Conservation (phyloP, 92 coral and sea anemone species). For the Zoanthus sansibaricus region DNA sequence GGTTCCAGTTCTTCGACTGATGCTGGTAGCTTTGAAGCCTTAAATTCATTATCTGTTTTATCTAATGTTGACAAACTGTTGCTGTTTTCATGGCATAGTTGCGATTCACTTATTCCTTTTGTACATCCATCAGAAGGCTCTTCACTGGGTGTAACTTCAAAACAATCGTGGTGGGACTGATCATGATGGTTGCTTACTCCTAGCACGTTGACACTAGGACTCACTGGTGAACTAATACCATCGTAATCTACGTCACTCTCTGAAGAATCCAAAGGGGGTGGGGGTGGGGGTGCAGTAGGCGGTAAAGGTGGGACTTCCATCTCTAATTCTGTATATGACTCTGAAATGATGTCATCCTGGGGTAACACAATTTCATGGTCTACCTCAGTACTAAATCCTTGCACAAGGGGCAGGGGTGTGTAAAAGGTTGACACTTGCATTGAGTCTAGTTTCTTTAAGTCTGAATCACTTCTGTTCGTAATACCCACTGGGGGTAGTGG, state of each 20-base stretch:
- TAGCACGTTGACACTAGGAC: conserved; percentile 47
- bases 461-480: not conserved
- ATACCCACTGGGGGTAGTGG: conserved; percentile 43
- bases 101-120: not conserved
- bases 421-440: not conserved
- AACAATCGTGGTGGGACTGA: not conserved
- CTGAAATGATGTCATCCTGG: not conserved
- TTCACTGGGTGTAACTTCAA: not conserved
- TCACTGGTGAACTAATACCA: conserved; percentile 4
- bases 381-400: not conserved
- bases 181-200: not conserved
- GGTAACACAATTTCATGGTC: not conserved
- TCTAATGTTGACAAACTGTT: not conserved
- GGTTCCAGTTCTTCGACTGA: not conserved
- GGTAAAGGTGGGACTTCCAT: conserved; percentile 19
- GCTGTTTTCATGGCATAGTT: not conserved
- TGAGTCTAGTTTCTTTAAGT: not conserved
- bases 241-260: conserved; percentile 13
- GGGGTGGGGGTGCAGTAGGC: conserved; percentile 48
- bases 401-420: not conserved
- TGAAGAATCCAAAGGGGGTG: conserved; percentile 42
- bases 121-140: not conserved
- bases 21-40: not conserved
- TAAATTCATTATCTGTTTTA: not conserved
- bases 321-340: not conserved